These are phyloP conservation scores for Selenia dentaria DNA, from an alignment of 2,888 invertebrate genomes.

Conservation along the genomic window DNA sequence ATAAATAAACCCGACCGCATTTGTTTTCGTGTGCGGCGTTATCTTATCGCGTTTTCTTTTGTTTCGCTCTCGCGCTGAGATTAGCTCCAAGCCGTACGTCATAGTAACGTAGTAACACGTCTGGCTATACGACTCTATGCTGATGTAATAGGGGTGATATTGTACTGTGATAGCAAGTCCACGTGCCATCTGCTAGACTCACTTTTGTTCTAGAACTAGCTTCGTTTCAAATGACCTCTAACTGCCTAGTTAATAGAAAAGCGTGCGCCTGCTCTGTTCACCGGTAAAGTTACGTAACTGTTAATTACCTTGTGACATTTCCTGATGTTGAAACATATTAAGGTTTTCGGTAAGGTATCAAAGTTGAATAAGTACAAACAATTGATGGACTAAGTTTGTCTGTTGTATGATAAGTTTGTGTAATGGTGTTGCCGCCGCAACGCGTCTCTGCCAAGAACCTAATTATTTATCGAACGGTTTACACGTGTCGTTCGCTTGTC, in stretches of 20 bases:
- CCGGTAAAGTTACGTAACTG: conserved; percentile 14
- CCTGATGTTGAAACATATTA: conserved; percentile 2
- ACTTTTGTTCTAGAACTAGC: conserved; percentile 25
- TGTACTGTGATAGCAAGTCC: conserved; percentile 4
- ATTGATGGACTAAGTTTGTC: too few species aligned
- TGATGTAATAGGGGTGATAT: conserved; percentile 34
- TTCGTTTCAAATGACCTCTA: conserved; percentile 18
- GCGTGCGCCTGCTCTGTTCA: conserved; percentile 15
- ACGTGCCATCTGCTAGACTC: conserved; percentile 2
- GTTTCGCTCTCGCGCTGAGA: conserved; percentile 44
- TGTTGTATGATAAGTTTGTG: too few species aligned
- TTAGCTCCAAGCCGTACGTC: conserved; percentile 32
- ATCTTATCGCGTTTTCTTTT: conserved; percentile 54
- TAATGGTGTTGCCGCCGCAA: conserved; percentile 2
- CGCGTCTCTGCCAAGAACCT: conserved; percentile 24
- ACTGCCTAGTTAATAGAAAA: conserved; percentile 14
- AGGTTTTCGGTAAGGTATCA: background rate
- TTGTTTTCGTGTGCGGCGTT: conserved; percentile 46
- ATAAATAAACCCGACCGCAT: conserved; percentile 38
- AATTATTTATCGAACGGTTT: conserved; percentile 36
- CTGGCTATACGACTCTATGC: conserved; percentile 28
- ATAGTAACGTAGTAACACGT: conserved; percentile 29
- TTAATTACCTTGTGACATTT: conserved; percentile 15
- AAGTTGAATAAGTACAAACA: too few species aligned
- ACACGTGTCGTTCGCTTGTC: conserved; percentile 45